Conservation (phyloP, 1,140 invertebrate species). For the Microvelia longipes region DNA sequence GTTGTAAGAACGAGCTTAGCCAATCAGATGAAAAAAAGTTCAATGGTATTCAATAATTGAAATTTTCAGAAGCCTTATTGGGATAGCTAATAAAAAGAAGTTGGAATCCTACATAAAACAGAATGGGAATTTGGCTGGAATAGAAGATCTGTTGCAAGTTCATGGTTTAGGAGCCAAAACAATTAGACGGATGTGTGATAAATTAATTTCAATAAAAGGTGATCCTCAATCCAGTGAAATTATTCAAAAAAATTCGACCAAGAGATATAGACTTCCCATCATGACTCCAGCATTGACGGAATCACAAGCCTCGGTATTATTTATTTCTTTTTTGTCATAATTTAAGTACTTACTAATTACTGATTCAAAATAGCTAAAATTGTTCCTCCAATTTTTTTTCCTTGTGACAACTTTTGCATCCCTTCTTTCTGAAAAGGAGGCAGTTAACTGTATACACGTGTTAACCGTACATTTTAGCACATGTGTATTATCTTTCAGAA, state of each 20-base stretch:
- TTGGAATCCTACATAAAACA: background rate
- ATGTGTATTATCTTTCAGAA: too few relatives aligned
- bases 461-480: too few relatives aligned
- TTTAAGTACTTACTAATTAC: too few relatives aligned
- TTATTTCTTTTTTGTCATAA: too few relatives aligned
- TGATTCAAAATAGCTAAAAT: too few relatives aligned
- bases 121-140: background rate
- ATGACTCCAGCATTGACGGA: background rate
- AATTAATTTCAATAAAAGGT: background rate
- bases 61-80: background rate
- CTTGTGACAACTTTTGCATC: too few relatives aligned
- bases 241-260: background rate
- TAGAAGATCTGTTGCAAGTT: background rate
- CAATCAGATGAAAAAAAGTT: too few relatives aligned
- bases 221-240: background rate
- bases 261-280: background rate
- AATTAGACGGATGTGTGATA: background rate
- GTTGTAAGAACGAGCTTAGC: too few relatives aligned
- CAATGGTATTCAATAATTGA: too few relatives aligned
- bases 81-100: background rate
- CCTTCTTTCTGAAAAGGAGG: too few relatives aligned
- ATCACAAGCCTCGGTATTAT: background rate
- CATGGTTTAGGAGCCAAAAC: background rate
- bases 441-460: too few relatives aligned
- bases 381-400: too few relatives aligned